Percentiles rank a stretch among this genome's conserved stretches.
These are phyloP conservation scores for Calycopis cecrops DNA, from an alignment of 1,140 invertebrate genomes.

Conservation along the genomic window DNA sequence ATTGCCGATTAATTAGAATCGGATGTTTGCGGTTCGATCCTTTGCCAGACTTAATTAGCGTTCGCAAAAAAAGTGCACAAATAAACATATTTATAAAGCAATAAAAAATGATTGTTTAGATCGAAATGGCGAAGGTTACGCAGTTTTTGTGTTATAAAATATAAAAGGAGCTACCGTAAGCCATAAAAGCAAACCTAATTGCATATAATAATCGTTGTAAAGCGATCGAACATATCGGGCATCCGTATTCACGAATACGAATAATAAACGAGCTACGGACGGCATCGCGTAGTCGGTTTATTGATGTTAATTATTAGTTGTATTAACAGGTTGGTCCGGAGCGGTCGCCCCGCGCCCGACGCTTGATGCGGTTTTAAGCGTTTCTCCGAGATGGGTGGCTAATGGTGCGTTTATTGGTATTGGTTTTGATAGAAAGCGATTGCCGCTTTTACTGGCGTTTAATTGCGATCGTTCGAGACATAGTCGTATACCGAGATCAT, in stretches of 20 bases:
- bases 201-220: conserved; percentile 28
- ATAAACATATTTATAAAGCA: conserved; percentile 5
- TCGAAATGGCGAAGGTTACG: not conserved
- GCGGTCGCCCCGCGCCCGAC: conserved; percentile 17
- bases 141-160: conserved; percentile 7
- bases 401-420: conserved; percentile 49
- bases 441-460: conserved; percentile 23
- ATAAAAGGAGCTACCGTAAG: conserved; percentile 19
- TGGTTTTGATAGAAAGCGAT: conserved; percentile 38
- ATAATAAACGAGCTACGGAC: conserved; percentile 36
- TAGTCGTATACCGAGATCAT: too few relatives aligned
- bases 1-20: conserved; percentile 50
- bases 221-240: conserved; percentile 33
- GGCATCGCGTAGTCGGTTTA: conserved; percentile 42
- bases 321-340: conserved; percentile 33
- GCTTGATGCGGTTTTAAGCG: conserved; percentile 38
- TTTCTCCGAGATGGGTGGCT: conserved; percentile 45
- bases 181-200: conserved; percentile 16
- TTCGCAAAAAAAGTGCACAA: not conserved
- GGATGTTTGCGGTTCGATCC: conserved; percentile 30
- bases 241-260: conserved; percentile 35
- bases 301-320: conserved; percentile 61
- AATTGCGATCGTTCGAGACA: conserved; percentile 17
- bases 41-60: conserved; percentile 5
- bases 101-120: conserved; percentile 3